Evolutionary conservation across 2,113 vertebrate species (phyloP).

Genomic region (Zosterops hypoxanthus): DNA sequence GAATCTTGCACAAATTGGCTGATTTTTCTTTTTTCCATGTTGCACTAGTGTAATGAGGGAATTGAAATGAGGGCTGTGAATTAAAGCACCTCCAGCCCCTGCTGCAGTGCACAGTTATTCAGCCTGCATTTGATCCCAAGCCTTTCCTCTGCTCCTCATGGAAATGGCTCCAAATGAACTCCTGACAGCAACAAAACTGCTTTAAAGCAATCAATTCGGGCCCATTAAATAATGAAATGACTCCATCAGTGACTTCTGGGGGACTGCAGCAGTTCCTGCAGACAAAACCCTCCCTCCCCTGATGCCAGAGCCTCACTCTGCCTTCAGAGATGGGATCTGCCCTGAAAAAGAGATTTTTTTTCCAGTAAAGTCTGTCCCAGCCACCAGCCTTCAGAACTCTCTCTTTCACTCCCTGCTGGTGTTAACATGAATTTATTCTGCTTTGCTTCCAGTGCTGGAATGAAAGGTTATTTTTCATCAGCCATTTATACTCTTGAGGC

Average conservation of each 20-base stretch:
- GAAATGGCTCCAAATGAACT: slow-evolving; percentile 8
- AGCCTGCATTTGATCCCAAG: background rate
- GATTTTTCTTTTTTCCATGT: no score
- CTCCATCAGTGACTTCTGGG: background rate
- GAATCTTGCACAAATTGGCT: background rate
- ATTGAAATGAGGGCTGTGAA: background rate
- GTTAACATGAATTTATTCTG: background rate
- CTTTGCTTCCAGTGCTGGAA: background rate
- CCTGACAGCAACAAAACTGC: background rate
- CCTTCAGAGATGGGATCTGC: background rate
- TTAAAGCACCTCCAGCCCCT: background rate
- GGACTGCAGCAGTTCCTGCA: background rate
- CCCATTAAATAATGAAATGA: background rate
- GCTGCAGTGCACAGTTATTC: background rate
- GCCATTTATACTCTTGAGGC: background rate
- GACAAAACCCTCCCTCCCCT: background rate
- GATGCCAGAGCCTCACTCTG: background rate
- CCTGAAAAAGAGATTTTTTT: background rate
- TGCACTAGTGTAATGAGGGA: background rate
- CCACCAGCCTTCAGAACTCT: background rate
- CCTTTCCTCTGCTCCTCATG: background rate
- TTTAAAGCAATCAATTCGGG: background rate
- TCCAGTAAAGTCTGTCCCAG: background rate
- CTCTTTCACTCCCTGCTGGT: background rate
- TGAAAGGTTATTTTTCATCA: background rate